phyloP scores from a whole-genome alignment of 2,797 vertebrate species.

The Tinamus major region DNA sequence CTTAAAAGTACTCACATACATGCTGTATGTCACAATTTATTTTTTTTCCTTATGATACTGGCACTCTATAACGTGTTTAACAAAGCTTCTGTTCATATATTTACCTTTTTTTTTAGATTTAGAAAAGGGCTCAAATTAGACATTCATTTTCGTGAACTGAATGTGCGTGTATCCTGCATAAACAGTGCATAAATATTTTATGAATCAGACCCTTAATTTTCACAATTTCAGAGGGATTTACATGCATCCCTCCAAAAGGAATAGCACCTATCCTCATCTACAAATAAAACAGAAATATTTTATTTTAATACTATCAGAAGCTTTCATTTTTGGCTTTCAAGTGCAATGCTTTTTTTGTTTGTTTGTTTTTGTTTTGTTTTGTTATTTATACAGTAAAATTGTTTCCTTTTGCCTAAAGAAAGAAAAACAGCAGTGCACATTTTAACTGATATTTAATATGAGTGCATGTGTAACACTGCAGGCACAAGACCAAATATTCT shows the following conservation, averaged over 20 bases:
- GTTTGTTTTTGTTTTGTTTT: not conserved
- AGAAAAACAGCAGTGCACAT: not conserved
- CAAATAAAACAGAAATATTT: slow-evolving; percentile 32
- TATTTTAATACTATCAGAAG: not conserved
- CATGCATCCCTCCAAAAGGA: not conserved
- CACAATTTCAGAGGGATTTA: slow-evolving; percentile 41
- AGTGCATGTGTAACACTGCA: not conserved
- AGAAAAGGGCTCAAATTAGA: slow-evolving; percentile 11
- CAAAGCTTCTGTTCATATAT: not conserved
- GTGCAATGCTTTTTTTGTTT: not conserved
- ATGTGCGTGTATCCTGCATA: slow-evolving; percentile 8
- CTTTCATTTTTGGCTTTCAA: not conserved
- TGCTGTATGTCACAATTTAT: not conserved
- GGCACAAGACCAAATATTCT: slow-evolving; percentile 1
- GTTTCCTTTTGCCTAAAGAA: slow-evolving; percentile 7
- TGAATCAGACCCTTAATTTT: slow-evolving; percentile 55
- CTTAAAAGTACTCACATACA: not conserved
- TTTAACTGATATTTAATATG: not conserved
- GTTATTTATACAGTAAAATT: not conserved
- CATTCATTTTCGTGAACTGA: slow-evolving; percentile 23
- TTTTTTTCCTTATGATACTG: slow-evolving; percentile 17
- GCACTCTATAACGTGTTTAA: slow-evolving; percentile 26
- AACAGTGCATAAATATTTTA: slow-evolving; percentile 50
- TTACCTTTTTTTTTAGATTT: slow-evolving; percentile 26
- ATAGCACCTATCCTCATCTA: slow-evolving; percentile 19